These are phyloP conservation scores for Mesitornis unicolor DNA, from an alignment of 2,113 vertebrate genomes.

Conservation along the genomic window DNA sequence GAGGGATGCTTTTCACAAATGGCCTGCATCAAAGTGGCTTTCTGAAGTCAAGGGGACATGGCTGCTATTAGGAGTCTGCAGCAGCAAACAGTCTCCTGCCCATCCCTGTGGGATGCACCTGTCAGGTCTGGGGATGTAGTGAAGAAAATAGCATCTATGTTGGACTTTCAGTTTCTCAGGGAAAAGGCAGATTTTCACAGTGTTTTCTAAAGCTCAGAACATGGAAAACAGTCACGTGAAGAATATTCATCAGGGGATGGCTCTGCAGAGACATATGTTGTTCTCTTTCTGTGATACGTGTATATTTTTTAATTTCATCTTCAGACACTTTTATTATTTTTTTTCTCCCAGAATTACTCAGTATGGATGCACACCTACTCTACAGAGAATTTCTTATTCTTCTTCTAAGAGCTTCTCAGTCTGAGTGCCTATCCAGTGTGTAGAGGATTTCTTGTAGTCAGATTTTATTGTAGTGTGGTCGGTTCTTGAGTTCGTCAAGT, in stretches of 20 bases:
- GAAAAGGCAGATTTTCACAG: neutral
- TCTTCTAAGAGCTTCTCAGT: neutral
- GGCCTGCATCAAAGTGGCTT: neutral
- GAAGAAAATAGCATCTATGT: neutral
- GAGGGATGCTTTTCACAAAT: neutral
- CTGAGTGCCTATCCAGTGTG: neutral
- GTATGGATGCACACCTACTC: neutral
- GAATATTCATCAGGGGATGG: neutral
- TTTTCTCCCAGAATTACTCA: neutral
- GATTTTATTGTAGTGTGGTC: neutral
- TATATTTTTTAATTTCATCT: conserved; percentile 4
- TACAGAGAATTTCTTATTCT: neutral
- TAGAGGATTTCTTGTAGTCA: neutral
- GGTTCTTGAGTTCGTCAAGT: neutral
- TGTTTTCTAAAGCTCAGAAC: neutral
- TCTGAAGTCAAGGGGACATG: neutral
- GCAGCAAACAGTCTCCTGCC: neutral
- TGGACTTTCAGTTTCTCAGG: neutral
- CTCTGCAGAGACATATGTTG: neutral
- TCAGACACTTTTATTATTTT: neutral
- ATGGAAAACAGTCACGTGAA: neutral
- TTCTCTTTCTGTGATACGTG: neutral
- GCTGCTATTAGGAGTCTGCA: neutral
- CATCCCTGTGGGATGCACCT: neutral
- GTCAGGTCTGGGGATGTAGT: neutral